phyloP scores from a whole-genome alignment of 2,888 invertebrate species.

The Drosophila nr. fundita region DNA sequence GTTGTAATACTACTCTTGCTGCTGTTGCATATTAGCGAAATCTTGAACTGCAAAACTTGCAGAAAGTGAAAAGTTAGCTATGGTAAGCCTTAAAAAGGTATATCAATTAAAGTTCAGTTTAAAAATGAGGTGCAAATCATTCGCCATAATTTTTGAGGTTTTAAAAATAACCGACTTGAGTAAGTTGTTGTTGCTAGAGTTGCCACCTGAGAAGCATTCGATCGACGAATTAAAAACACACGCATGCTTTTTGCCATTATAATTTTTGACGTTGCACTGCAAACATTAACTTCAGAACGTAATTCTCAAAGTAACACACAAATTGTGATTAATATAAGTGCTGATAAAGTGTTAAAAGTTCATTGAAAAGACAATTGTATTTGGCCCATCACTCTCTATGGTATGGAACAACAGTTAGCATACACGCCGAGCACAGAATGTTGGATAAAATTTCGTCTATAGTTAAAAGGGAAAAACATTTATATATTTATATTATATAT shows the following conservation, averaged over 20 bases:
- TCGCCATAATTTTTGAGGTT: background rate
- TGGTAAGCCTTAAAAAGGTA: background rate
- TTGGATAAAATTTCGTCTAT: conserved; percentile 6
- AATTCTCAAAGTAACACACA: conserved; percentile 2
- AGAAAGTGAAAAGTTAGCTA: background rate
- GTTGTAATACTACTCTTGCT: conserved; percentile 4
- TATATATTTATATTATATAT: no score
- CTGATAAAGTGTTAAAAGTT: background rate
- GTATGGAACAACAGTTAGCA: conserved; percentile 33
- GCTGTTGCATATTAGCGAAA: background rate
- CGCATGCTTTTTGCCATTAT: conserved; percentile 70
- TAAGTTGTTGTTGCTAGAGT: conserved; percentile 49
- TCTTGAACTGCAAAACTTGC: background rate
- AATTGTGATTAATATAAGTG: conserved; percentile 4
- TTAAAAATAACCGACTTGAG: conserved; percentile 60
- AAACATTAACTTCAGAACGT: conserved; percentile 26
- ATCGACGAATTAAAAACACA: conserved; percentile 73
- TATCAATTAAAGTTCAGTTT: background rate
- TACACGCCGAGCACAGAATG: conserved; percentile 9
- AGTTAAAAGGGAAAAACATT: background rate
- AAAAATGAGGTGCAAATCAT: background rate
- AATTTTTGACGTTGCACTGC: conserved; percentile 60
- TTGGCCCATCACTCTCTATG: conserved; percentile 1
- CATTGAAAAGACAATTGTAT: background rate
- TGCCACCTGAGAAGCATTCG: conserved; percentile 65